Conservation (phyloP, 1,140 invertebrate genomes). For the Apolygus lucorum region DNA sequence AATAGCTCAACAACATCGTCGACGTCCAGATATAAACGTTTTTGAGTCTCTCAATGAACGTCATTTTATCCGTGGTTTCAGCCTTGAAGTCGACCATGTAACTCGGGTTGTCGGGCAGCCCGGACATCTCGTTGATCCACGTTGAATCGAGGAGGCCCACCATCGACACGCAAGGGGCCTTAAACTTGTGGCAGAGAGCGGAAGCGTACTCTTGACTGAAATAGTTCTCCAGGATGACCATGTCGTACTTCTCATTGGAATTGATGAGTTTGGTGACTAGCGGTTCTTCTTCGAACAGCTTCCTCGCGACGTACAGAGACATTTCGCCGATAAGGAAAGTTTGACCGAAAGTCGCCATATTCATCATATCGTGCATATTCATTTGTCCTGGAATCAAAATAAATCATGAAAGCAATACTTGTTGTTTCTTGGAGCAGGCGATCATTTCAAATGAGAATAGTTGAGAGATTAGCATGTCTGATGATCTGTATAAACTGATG, state of each 20-base stretch:
- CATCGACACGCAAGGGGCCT: slow-evolving; percentile 30
- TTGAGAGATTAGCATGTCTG: no score
- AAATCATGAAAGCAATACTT: no score
- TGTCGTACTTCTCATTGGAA: slow-evolving; percentile 32
- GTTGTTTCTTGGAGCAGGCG: no score
- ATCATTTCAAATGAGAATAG: no score
- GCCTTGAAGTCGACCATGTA: slow-evolving; percentile 24
- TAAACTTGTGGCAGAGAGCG: slow-evolving; percentile 33
- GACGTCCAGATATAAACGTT: not conserved
- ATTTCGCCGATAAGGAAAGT: not conserved
- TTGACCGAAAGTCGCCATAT: not conserved
- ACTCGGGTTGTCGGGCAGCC: slow-evolving; percentile 12
- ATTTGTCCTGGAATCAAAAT: not conserved
- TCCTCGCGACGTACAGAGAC: not conserved
- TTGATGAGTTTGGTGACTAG: not conserved
- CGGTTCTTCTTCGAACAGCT: not conserved
- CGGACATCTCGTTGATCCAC: slow-evolving; percentile 23
- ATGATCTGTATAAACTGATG: no score
- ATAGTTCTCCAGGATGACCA: slow-evolving; percentile 33
- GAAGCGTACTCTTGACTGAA: slow-evolving; percentile 36
- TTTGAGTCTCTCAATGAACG: not conserved
- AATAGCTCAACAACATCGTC: not conserved
- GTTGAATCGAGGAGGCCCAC: not conserved
- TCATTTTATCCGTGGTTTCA: slow-evolving; percentile 8
- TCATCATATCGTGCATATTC: not conserved